These are phyloP conservation scores for Drosophila melanica DNA, from an alignment of 1,140 invertebrate genomes.

Conservation along the genomic window DNA sequence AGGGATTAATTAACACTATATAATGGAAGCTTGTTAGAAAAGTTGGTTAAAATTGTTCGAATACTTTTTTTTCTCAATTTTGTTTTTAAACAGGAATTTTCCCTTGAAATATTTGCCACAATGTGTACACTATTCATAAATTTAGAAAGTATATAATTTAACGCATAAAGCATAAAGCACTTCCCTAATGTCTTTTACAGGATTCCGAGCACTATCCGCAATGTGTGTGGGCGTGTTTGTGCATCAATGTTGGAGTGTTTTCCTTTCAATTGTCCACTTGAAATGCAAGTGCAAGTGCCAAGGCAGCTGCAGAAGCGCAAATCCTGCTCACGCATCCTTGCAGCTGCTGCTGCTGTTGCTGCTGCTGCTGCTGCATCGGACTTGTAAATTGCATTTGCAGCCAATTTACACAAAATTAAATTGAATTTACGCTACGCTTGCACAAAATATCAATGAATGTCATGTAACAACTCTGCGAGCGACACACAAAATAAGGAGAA, in stretches of 20 bases:
- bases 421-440: constrained; percentile 79
- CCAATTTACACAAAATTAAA: constrained; percentile 79
- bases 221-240: constrained; percentile 2
- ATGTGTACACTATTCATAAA: background rate
- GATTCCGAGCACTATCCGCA: background rate
- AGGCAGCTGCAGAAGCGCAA: constrained; percentile 27
- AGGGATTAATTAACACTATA: background rate
- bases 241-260: background rate
- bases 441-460: constrained; percentile 78
- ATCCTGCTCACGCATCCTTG: constrained; percentile 54
- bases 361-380: constrained; percentile 54
- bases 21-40: no score
- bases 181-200: background rate
- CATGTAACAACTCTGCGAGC: constrained; percentile 44
- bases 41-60: no score
- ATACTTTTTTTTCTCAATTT: no score
- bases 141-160: no score
- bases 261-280: constrained; percentile 25
- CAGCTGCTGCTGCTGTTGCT: constrained; percentile 38
- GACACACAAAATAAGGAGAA: constrained; percentile 30
- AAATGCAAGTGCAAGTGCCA: constrained; percentile 32
- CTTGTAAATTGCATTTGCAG: constrained; percentile 78
- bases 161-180: background rate
- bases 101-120: no score
- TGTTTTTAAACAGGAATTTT: no score